A percentile compares a stretch with the other conserved stretches of the same genome.
These are phyloP conservation scores for Cinclus mexicanus DNA, from an alignment of 2,113 vertebrate species.

Conservation along the genomic window DNA sequence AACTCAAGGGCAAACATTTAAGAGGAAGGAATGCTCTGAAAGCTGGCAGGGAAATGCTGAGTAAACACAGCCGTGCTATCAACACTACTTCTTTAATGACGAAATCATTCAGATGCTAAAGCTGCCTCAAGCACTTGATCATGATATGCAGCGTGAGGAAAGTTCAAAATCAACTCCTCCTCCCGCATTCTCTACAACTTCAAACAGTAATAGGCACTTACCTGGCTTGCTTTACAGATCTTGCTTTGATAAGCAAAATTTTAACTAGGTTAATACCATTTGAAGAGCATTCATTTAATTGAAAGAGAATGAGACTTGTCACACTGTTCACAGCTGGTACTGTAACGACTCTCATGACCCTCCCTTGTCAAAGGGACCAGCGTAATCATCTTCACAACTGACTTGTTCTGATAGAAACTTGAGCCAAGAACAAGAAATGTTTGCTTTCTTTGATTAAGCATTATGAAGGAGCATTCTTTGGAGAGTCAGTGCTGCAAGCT, in stretches of 20 bases:
- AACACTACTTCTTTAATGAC: not conserved
- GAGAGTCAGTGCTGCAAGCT: not conserved
- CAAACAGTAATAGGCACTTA: constrained; percentile 21
- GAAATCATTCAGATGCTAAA: constrained; percentile 35
- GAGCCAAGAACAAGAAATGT: not conserved
- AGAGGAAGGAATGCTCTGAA: not conserved
- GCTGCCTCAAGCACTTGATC: constrained; percentile 25
- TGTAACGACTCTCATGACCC: not conserved
- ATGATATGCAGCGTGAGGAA: not conserved
- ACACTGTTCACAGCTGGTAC: not conserved
- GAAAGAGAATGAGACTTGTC: constrained; percentile 31
- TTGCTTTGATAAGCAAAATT: constrained; percentile 48
- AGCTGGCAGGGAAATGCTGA: constrained; percentile 26
- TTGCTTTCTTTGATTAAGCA: not conserved
- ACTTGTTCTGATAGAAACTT: not conserved
- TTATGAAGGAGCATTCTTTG: not conserved
- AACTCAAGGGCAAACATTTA: not conserved
- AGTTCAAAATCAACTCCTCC: constrained; percentile 42
- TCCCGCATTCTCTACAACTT: not conserved
- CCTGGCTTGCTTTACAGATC: constrained; percentile 48
- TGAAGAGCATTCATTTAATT: not conserved
- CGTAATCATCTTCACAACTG: not conserved
- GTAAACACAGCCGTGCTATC: constrained; percentile 33
- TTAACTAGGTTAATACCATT: constrained; percentile 31
- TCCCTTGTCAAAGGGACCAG: not conserved